A percentile compares a stretch with the other conserved stretches of the same genome.
These are phyloP conservation scores for Pangasius larnaudii DNA, from an alignment of 2,797 vertebrate genomes.

Conservation along the genomic window DNA sequence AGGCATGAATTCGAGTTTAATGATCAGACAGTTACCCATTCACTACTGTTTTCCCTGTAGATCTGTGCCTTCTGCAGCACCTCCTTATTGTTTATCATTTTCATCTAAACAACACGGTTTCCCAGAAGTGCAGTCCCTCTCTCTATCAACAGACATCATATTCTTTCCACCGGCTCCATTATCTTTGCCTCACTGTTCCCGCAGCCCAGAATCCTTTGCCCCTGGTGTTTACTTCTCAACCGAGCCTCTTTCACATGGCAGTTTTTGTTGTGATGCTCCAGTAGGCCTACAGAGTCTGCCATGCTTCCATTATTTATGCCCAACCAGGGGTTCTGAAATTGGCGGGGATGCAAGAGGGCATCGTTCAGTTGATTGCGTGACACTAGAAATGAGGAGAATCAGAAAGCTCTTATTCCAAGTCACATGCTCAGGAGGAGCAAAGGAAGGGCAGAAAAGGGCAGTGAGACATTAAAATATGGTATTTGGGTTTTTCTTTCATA, in stretches of 20 bases:
- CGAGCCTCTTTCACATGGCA: conserved; percentile 55
- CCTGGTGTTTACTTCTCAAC: conserved; percentile 38
- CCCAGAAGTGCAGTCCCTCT: conserved; percentile 64
- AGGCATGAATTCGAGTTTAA: conserved; percentile 71
- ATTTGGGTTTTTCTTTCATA: background rate
- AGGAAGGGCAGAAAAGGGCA: background rate
- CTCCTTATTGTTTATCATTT: conserved; percentile 72
- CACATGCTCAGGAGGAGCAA: conserved; percentile 19
- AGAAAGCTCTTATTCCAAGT: conserved; percentile 30
- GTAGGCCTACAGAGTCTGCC: conserved; percentile 70
- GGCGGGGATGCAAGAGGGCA: conserved; percentile 61
- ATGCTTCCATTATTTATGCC: conserved; percentile 77
- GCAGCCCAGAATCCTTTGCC: conserved; percentile 33
- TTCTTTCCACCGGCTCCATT: conserved; percentile 55
- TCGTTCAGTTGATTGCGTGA: conserved; percentile 67
- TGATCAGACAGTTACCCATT: conserved; percentile 66
- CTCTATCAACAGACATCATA: conserved; percentile 46
- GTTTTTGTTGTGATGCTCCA: conserved; percentile 64
- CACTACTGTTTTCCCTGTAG: conserved; percentile 51
- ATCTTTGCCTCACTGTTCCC: conserved; percentile 11
- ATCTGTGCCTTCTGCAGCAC: conserved; percentile 71
- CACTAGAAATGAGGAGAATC: conserved; percentile 54
- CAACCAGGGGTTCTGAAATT: conserved; percentile 75
- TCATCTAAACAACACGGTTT: conserved; percentile 65
- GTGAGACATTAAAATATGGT: background rate